Conservation (phyloP, 2,797 vertebrate species). For the Cetoscarus ocellatus region DNA sequence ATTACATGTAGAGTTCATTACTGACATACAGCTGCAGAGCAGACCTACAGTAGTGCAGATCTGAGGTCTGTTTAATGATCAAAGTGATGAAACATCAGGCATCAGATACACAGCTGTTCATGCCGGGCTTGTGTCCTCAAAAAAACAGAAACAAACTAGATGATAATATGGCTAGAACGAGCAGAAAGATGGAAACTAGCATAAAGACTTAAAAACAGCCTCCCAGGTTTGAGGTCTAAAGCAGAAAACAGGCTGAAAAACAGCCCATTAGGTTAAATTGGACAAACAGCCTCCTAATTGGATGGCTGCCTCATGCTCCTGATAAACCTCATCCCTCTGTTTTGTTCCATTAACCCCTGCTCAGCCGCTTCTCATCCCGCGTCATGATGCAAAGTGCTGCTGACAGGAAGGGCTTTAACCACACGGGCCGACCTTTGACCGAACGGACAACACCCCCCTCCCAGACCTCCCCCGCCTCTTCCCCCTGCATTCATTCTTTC, state of each 20-base stretch:
- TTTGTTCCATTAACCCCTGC: slow-evolving; percentile 38
- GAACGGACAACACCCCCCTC: not conserved
- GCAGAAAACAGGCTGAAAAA: slow-evolving; percentile 24
- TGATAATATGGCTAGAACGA: not conserved
- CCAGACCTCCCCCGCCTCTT: not conserved
- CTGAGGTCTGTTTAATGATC: slow-evolving; percentile 42
- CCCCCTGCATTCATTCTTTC: slow-evolving; percentile 41
- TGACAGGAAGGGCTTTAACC: slow-evolving; percentile 68
- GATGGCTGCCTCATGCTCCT: slow-evolving; percentile 32
- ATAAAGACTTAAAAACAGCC: slow-evolving; percentile 13
- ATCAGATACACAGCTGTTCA: slow-evolving; percentile 55
- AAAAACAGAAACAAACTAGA: slow-evolving; percentile 21
- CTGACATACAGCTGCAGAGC: slow-evolving; percentile 38
- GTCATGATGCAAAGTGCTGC: slow-evolving; percentile 55
- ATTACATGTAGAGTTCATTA: slow-evolving; percentile 14
- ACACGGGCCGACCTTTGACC: slow-evolving; percentile 59
- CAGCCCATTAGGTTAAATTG: slow-evolving; percentile 35
- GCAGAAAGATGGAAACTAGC: not conserved
- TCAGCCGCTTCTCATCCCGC: slow-evolving; percentile 44
- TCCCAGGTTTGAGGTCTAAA: not conserved
- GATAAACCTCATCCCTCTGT: slow-evolving; percentile 47
- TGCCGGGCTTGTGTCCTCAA: slow-evolving; percentile 26
- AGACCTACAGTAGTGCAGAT: slow-evolving; percentile 16
- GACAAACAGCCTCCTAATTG: slow-evolving; percentile 53
- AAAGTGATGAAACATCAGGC: slow-evolving; percentile 50